Conservation (phyloP, 1,140 invertebrate genomes). For the Coboldia fuscipes region DNA sequence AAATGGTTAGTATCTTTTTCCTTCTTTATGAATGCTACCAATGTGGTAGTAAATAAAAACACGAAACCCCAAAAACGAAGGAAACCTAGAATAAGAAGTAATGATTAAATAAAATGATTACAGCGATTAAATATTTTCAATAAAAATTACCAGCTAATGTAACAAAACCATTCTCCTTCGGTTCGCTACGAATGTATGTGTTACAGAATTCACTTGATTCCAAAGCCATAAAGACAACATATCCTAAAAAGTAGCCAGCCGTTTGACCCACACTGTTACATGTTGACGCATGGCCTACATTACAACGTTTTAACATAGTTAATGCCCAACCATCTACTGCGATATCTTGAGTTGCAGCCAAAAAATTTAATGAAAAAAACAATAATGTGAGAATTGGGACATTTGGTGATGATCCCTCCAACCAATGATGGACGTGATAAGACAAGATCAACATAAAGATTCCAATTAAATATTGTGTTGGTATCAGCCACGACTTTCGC, state of each 20-base stretch:
- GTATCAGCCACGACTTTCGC: constrained; percentile 91
- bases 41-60: constrained; percentile 77
- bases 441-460: constrained; percentile 73
- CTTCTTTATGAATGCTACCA: constrained; percentile 75
- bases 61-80: constrained; percentile 88
- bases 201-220: constrained; percentile 95
- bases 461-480: constrained; percentile 69
- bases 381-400: constrained; percentile 60
- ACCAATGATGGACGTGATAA: constrained; percentile 43
- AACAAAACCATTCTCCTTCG: constrained; percentile 51
- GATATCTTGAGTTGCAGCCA: constrained; percentile 98
- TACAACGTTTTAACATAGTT: constrained; percentile 91
- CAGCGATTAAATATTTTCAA: neutral
- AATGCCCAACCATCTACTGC: constrained; percentile 99
- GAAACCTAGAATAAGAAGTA: constrained; percentile 40
- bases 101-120: constrained; percentile 1
- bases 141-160: constrained; percentile 48
- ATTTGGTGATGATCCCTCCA: constrained; percentile 50
- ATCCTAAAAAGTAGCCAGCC: constrained; percentile 91
- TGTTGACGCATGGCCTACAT: constrained; percentile 97
- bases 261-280: constrained; percentile 98
- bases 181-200: constrained; percentile 57
- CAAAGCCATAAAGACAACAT: constrained; percentile 91
- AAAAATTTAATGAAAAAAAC: constrained; percentile 85
- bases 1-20: constrained; percentile 36